Conservation (phyloP, 30 jellyfish, hydroid and myxozoan species). For the Sanderia malayensis region DNA sequence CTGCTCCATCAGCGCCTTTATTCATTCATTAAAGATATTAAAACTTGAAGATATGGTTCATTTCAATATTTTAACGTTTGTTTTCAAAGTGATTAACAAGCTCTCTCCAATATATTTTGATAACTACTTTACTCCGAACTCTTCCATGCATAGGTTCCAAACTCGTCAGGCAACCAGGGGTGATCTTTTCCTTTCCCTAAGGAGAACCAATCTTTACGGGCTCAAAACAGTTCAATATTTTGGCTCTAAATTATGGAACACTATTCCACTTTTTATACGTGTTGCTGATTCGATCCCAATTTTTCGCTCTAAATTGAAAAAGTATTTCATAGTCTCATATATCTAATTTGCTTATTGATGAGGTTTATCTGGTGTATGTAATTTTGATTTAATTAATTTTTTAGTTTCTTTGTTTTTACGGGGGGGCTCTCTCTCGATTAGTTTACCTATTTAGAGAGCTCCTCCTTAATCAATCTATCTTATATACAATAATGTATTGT, state of each 20-base stretch:
- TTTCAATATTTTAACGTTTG: conserved; percentile 16
- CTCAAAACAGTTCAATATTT: conserved; percentile 26
- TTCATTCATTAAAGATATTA: conserved; percentile 13
- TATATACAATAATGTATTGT: conserved; percentile 15
- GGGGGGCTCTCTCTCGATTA: conserved; percentile 49
- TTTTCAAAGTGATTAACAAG: neutral
- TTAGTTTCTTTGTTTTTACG: conserved; percentile 6
- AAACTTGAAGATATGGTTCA: conserved; percentile 4
- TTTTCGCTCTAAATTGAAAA: conserved; percentile 19
- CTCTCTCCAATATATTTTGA: conserved; percentile 15
- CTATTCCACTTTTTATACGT: conserved; percentile 20
- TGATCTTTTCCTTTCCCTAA: conserved; percentile 28
- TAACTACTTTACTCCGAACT: conserved; percentile 20
- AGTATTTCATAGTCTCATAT: conserved; percentile 20
- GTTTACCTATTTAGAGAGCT: conserved; percentile 24
- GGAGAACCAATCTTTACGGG: conserved; percentile 9
- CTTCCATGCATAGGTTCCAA: conserved; percentile 12
- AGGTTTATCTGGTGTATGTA: conserved; percentile 29
- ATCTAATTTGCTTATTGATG: conserved; percentile 6
- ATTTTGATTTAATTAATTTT: neutral
- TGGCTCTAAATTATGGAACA: conserved; percentile 26
- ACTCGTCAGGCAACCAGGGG: conserved; percentile 34
- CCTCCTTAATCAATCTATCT: conserved; percentile 34
- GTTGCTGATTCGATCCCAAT: conserved; percentile 32
- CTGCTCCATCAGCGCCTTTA: conserved; percentile 10